A percentile compares a stretch with the other conserved stretches of the same genome.
These are phyloP conservation scores for Melanerpes formicivorus DNA, from an alignment of 2,113 vertebrate genomes.

Conservation along the genomic window DNA sequence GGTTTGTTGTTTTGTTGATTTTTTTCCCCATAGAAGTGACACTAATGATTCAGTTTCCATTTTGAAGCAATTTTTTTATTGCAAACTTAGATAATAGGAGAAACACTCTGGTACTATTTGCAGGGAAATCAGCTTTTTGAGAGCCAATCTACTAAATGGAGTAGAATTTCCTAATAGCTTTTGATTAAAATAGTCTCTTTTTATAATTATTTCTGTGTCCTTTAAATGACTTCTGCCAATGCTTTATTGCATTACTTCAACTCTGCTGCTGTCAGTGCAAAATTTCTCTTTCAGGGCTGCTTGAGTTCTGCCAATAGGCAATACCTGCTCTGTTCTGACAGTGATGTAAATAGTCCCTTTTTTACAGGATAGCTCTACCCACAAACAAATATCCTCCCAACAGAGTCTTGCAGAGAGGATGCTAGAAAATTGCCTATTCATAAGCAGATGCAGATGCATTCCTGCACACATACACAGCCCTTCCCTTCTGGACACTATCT, in stretches of 20 bases:
- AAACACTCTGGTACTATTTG: background rate
- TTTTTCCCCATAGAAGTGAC: background rate
- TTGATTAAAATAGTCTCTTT: background rate
- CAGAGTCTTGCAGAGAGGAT: background rate
- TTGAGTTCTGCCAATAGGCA: constrained; percentile 6
- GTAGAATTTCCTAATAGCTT: constrained; percentile 22
- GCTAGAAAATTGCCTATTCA: background rate
- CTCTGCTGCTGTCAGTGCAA: background rate
- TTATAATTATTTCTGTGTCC: background rate
- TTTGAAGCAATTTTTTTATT: constrained; percentile 43
- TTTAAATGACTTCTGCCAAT: constrained; percentile 17
- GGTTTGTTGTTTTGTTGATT: background rate
- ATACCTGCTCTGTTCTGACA: background rate
- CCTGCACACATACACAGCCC: background rate
- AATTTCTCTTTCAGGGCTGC: background rate
- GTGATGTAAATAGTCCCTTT: background rate
- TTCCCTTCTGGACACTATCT: background rate
- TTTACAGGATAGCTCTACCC: background rate
- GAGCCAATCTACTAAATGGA: background rate
- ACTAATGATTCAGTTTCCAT: background rate
- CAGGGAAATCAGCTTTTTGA: constrained; percentile 9
- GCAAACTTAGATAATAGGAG: background rate
- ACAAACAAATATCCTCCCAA: background rate
- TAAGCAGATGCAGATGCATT: background rate
- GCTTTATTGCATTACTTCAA: constrained; percentile 18